phyloP scores from a whole-genome alignment of 2,113 vertebrate species.

The Capra hircus region DNA sequence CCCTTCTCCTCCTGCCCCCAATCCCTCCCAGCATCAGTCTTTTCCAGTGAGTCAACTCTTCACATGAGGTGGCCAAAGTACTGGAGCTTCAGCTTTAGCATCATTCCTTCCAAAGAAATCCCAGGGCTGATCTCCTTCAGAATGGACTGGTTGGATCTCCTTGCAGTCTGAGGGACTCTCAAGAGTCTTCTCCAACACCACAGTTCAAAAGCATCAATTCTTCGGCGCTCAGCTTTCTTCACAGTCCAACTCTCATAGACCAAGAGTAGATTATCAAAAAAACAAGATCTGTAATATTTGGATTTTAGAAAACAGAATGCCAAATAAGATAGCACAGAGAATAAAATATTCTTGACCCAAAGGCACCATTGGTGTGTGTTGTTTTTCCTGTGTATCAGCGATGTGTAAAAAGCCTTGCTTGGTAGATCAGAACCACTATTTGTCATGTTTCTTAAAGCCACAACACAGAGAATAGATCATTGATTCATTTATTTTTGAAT shows the following conservation, averaged over 20 bases:
- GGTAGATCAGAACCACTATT: neutral
- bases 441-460: neutral
- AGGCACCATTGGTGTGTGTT: neutral
- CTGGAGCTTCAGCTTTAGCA: too few relatives aligned
- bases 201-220: too few relatives aligned
- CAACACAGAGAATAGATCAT: neutral
- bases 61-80: too few relatives aligned
- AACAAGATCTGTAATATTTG: neutral
- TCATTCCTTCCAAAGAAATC: too few relatives aligned
- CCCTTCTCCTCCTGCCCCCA: too few relatives aligned
- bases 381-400: neutral
- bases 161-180: too few relatives aligned
- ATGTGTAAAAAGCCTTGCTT: neutral
- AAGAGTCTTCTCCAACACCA: too few relatives aligned
- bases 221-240: accelerated
- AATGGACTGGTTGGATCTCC: too few relatives aligned
- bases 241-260: neutral
- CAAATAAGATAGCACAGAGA: neutral
- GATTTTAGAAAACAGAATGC: neutral
- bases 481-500: neutral
- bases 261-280: neutral
- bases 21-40: too few relatives aligned
- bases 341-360: neutral
- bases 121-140: too few relatives aligned
- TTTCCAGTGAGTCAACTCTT: too few relatives aligned